Evolutionary conservation across 2,797 vertebrate genomes (phyloP).

Genomic region (Amphiprion clarkii): DNA sequence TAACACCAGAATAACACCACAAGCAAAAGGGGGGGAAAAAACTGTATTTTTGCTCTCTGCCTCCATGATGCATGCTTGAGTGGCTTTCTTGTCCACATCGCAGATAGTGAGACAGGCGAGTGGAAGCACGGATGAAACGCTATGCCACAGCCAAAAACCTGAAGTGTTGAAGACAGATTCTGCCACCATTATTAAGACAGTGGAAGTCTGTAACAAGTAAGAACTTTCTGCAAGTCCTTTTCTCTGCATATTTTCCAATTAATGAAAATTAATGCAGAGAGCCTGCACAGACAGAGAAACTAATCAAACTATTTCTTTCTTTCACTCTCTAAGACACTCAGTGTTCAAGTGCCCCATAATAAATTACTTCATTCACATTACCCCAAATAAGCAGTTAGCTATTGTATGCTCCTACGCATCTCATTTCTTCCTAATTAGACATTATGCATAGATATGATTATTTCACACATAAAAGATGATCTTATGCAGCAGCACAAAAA

Average conservation of each 20-base stretch:
- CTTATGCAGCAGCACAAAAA: too few species aligned
- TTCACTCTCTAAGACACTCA: not conserved
- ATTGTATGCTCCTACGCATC: not conserved
- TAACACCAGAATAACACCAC: not conserved
- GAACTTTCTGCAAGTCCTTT: not conserved
- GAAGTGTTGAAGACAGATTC: not conserved
- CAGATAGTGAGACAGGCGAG: not conserved
- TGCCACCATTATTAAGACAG: not conserved
- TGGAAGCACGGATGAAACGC: not conserved
- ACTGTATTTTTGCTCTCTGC: not conserved
- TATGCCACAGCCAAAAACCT: not conserved
- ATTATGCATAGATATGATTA: constrained; percentile 3
- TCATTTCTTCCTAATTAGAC: constrained; percentile 1
- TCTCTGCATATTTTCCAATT: constrained; percentile 5
- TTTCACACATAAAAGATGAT: not conserved
- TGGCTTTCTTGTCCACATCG: constrained; percentile 4
- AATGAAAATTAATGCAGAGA: constrained; percentile 24
- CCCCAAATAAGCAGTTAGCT: constrained; percentile 6
- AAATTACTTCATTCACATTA: not conserved
- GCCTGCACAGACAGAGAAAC: not conserved
- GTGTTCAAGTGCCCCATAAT: not conserved
- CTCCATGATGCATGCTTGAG: constrained; percentile 8
- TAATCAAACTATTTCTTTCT: constrained; percentile 1
- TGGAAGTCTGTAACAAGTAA: not conserved
- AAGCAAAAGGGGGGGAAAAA: not conserved